Evolutionary conservation across 2,888 invertebrate species (phyloP), one percentile per base, ranked within the genome.

Genomic region (Mimas tiliae): DNA sequence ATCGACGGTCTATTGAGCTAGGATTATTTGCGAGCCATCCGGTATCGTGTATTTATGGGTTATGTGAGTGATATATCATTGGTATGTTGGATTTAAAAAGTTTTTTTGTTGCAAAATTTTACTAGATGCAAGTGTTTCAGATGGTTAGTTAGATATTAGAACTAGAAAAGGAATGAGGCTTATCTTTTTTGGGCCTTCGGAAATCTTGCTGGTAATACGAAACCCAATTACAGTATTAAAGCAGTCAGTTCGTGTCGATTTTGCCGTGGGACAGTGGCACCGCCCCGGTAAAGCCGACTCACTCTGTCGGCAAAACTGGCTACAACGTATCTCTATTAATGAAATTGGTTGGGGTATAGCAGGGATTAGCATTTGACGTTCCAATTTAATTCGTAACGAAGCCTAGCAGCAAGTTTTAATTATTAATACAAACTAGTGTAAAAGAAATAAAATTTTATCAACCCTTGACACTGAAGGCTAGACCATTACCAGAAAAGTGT

Each of bases 1-100:
- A 81, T 78, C 79, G 77, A 69, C 74, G 76, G 72, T 78, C 78
- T 78, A 82, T 81, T 77, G 79, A 69, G 76, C 74, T 66, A 45
- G 73, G 72, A 76, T 81, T 84, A 79, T 80, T 78, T 76, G 77
- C 72, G 74, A 69, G 65, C 71, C 66, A 67, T 53, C 63, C n/a
- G 65, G 48, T 64, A 38, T 47, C 34, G 19, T 62, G 8, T 62
- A 53, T 66, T 63, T 63, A 64, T 53, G 8, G 52, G 42, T 53
- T 64, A 45, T 27, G n/a, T n/a, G 21, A 33, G 34, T 48, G 34
- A 64, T 64, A 21, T 63, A 48, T 33, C 16, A 47, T 3, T 38
- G n/a, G n/a, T 9, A 12, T 33, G n/a, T 9, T n/a, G 12, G 33
- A 62, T 45, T 63, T 27, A 63, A 48, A 48, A 27, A 12, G 2